Conservation (phyloP, 2,797 vertebrate species). For the Lateolabrax maculatus region DNA sequence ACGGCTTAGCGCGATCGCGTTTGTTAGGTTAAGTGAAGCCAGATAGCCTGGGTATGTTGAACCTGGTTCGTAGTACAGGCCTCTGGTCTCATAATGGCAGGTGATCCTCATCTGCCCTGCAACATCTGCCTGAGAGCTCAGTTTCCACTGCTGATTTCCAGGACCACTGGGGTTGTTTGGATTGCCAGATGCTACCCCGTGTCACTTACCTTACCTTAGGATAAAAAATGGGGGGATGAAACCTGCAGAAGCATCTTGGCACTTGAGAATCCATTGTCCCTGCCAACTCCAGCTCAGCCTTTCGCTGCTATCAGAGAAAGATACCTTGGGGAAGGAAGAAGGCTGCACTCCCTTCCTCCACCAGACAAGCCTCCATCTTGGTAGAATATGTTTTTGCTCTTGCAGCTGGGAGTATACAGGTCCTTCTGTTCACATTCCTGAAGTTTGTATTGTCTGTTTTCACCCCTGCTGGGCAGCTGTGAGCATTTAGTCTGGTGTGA, state of each 20-base stretch:
- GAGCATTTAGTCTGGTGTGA: constrained; percentile 7
- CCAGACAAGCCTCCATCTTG: not conserved
- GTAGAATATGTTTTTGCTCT: constrained; percentile 7
- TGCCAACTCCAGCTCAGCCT: not conserved
- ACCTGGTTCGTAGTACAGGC: too few species aligned
- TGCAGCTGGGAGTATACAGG: constrained; percentile 3
- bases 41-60: too few species aligned
- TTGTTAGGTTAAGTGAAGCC: too few species aligned
- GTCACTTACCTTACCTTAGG: not conserved
- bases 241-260: not conserved
- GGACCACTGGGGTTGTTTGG: not conserved
- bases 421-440: not conserved
- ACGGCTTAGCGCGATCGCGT: too few species aligned
- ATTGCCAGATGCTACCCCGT: not conserved
- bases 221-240: constrained; percentile 1
- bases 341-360: not conserved
- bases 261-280: not conserved
- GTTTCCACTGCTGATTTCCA: constrained; percentile 8
- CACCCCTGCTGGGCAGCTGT: not conserved
- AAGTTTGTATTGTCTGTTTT: constrained; percentile 10
- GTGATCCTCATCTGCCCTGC: not conserved
- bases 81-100: constrained; percentile 6
- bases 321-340: not conserved
- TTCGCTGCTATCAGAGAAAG: not conserved
- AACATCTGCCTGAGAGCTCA: constrained; percentile 13